Conservation (phyloP, 1,140 invertebrate genomes). For the Asbolus verrucosus region DNA sequence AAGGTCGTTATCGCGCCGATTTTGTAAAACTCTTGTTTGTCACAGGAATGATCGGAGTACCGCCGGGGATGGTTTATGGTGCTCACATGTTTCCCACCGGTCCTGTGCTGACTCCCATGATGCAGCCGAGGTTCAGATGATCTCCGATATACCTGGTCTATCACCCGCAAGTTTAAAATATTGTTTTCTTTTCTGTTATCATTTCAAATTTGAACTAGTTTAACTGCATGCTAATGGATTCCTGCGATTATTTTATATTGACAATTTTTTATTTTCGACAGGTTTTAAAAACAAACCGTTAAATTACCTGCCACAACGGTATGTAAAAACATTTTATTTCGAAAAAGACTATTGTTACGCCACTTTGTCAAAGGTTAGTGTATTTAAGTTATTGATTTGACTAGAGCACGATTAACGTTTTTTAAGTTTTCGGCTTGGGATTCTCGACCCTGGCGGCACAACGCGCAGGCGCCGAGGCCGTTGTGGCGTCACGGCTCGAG, state of each 20-base stretch:
- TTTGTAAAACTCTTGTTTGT: constrained; percentile 49
- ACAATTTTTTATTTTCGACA: constrained; percentile 47
- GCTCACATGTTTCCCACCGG: constrained; percentile 74
- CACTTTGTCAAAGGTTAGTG: constrained; percentile 21
- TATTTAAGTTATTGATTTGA: constrained; percentile 26
- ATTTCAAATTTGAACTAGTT: too few relatives aligned
- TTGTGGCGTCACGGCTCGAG: constrained; percentile 16
- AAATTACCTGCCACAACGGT: constrained; percentile 33
- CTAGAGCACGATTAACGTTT: constrained; percentile 3
- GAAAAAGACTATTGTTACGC: not conserved
- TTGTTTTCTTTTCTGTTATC: constrained; percentile 17
- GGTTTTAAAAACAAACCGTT: constrained; percentile 32
- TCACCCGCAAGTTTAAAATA: constrained; percentile 63
- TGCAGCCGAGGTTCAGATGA: constrained; percentile 85
- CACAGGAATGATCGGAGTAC: constrained; percentile 77
- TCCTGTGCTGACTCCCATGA: constrained; percentile 75
- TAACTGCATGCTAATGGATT: constrained; percentile 14
- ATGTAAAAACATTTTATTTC: constrained; percentile 32
- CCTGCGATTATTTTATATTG: constrained; percentile 33
- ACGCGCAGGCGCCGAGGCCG: too few relatives aligned
- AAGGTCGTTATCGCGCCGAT: constrained; percentile 10
- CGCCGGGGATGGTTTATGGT: constrained; percentile 76
- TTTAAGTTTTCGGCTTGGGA: constrained; percentile 3
- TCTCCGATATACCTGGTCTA: constrained; percentile 69
- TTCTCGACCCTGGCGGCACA: too few relatives aligned